Base-by-base conservation (phyloP, 1,140 invertebrate species). In the Ladona fulva region DNA sequence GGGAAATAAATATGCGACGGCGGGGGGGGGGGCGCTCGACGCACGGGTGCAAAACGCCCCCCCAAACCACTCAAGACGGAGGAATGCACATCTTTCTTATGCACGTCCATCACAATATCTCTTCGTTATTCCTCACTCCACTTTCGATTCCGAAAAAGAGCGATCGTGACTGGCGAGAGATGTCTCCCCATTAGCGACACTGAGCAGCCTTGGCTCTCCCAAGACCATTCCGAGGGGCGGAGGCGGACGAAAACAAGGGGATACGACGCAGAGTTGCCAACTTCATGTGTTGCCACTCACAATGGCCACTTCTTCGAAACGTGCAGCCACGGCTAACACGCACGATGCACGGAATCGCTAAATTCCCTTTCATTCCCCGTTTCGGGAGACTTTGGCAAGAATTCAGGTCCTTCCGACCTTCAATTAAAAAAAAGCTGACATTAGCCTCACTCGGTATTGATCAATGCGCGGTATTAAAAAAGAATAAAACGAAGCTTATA, bases 1-100 rank as follows among this genome's bases (percentile, higher is more conserved):
- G 80, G 76, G 76, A 73, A 75, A 73, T 52, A 77, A 22, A 75
- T 16, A 42, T 75, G 7, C 22, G 42, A 25, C n/a, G 25, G 77
- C 76, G 52, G 78, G 19, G 76, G 42, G 24, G 19, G 74, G 76
- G 29, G 74, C 77, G 42, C 24, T 75, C 42, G 52, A 37, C 59
- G 74, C 25, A 73, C n/a, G n/a, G n/a, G n/a, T n/a, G n/a, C n/a
- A 24, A 8, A 44, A 44, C 11, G 42, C 11, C 44, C 74, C n/a
- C 74, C 78, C 66, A 25, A 12, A 29, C 59, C 37, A 42, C 66
- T 75, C 66, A 52, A 52, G 25, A 42, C 75, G 25, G 24, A 76
- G 44, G 24, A 29, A 0, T 52, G 19, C 37, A 76, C 37, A 42
- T 76, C 24, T 76, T 42, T 42, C 37, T 42, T 76, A 42, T 76